Evolutionary conservation across 2,797 vertebrate genomes (phyloP).

Genomic region (Gadopsis bispinosus): DNA sequence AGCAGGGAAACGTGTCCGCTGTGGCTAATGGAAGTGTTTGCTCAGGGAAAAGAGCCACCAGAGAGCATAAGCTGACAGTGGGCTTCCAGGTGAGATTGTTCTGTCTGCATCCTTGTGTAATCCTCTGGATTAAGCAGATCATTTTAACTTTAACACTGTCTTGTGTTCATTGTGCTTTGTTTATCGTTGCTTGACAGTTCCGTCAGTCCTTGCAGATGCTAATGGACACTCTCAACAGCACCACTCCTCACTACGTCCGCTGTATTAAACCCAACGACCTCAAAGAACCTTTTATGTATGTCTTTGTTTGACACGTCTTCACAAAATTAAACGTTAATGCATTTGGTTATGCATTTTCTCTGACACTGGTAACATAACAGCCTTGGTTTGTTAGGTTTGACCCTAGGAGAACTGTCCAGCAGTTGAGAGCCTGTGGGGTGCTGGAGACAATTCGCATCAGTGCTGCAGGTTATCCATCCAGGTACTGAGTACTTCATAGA

Average conservation of each 20-base stretch:
- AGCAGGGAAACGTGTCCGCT: constrained; percentile 64
- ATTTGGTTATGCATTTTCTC: background rate
- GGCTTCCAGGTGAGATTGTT: constrained; percentile 83
- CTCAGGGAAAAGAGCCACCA: constrained; percentile 77
- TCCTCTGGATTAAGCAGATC: background rate
- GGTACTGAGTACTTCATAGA: constrained; percentile 64
- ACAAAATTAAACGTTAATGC: background rate
- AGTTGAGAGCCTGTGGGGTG: constrained; percentile 86
- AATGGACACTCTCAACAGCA: constrained; percentile 86
- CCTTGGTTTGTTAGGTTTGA: constrained; percentile 81
- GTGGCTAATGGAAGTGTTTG: constrained; percentile 73
- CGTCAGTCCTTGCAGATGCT: constrained; percentile 85
- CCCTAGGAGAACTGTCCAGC: constrained; percentile 86
- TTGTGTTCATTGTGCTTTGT: background rate
- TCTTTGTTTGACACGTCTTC: background rate
- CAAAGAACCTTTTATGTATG: constrained; percentile 85
- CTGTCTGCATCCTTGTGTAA: accelerated
- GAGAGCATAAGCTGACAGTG: constrained; percentile 84
- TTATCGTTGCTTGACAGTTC: constrained; percentile 71
- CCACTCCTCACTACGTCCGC: constrained; percentile 88
- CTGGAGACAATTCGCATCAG: constrained; percentile 89
- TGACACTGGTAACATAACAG: background rate
- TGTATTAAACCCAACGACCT: constrained; percentile 88
- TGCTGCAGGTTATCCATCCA: constrained; percentile 87
- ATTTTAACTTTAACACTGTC: background rate